Conservation (phyloP, 2,888 invertebrate genomes). For the Hedya salicella region DNA sequence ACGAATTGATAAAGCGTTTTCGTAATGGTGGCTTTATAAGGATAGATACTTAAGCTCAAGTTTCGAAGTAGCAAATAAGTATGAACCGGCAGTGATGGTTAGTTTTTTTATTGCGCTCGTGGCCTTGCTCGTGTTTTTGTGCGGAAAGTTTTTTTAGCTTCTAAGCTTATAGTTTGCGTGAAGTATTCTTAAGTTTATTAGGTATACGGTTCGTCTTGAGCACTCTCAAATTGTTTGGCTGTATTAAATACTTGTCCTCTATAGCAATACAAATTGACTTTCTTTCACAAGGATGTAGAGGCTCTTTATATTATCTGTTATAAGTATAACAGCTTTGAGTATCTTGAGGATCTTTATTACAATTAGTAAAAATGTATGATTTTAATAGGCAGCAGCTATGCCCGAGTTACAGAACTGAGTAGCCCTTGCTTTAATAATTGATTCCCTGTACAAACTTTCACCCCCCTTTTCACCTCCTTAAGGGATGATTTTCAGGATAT, state of each 20-base stretch:
- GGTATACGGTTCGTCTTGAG: constrained; percentile 43
- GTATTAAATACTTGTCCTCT: constrained; percentile 8
- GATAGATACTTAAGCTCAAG: constrained; percentile 25
- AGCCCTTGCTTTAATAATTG: no score
- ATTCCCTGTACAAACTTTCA: no score
- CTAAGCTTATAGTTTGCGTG: constrained; percentile 50
- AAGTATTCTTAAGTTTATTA: constrained; percentile 48
- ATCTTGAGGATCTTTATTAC: no score
- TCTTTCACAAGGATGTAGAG: neutral
- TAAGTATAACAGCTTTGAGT: no score
- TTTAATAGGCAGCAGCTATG: no score
- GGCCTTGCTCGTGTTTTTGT: constrained; percentile 58
- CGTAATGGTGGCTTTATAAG: constrained; percentile 28
- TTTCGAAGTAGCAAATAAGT: constrained; percentile 33
- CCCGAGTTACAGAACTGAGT: no score
- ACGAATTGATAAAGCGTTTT: constrained; percentile 1
- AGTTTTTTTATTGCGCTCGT: constrained; percentile 43
- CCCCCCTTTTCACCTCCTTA: no score
- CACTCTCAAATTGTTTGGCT: constrained; percentile 22
- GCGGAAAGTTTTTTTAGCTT: constrained; percentile 50
- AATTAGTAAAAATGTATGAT: no score
- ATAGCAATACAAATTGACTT: neutral
- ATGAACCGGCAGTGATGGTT: constrained; percentile 17
- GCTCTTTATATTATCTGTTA: neutral
- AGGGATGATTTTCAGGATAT: no score